phyloP scores from a whole-genome alignment of 2,113 vertebrate genomes.

The Romanogobio albipinnatus region DNA sequence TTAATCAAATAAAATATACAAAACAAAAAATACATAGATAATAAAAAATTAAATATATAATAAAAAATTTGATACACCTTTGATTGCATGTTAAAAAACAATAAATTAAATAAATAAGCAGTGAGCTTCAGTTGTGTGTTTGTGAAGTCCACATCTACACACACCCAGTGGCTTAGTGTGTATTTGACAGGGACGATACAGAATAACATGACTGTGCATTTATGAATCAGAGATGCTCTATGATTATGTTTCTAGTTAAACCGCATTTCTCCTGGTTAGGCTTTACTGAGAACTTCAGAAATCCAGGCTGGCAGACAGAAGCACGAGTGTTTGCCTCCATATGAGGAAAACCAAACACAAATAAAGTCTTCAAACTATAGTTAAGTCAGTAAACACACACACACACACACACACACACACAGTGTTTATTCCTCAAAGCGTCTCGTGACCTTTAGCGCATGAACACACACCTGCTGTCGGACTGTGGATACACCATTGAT shows the following conservation, averaged over 20 bases:
- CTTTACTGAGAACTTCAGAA: background rate
- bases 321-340: background rate
- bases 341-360: background rate
- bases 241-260: too few relatives aligned
- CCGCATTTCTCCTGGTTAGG: background rate
- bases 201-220: too few relatives aligned
- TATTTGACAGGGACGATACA: too few relatives aligned
- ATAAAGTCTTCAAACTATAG: background rate
- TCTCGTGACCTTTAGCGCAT: background rate
- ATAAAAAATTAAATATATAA: background rate
- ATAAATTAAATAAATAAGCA: background rate
- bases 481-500: background rate
- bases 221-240: too few relatives aligned
- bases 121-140: too few relatives aligned
- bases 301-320: background rate
- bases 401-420: background rate
- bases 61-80: background rate
- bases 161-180: too few relatives aligned
- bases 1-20: too few relatives aligned
- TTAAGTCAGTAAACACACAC: background rate
- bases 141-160: too few relatives aligned
- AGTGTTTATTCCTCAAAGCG: background rate
- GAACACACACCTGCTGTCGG: slow-evolving; percentile 1
- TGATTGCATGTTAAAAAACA: background rate
- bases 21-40: background rate